Evolutionary conservation across 2,797 vertebrate species (phyloP), one percentile per base, ranked within the genome.

Genomic region (Liparis tanakae): DNA sequence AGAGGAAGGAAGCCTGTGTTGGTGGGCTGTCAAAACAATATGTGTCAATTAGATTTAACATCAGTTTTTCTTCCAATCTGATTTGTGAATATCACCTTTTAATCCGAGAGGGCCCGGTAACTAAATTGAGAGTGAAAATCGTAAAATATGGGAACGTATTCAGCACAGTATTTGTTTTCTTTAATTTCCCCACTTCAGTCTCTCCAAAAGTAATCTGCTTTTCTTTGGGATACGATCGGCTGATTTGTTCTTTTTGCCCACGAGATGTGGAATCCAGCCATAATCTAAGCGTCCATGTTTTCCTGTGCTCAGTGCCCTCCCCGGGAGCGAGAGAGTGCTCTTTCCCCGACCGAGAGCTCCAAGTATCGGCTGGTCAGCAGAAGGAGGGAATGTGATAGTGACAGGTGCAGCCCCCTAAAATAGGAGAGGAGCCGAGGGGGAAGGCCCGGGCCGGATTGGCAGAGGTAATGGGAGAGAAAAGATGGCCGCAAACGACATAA

Each of bases 361-460:
- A 87, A 93, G 76, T 93, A 94, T 95, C 89, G 91, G 93, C 93
- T 87, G 90, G 91, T 95, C 94, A 94, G 94, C 95, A 94, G 85
- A 85, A 86, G 79, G 75, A 89, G 90, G 93, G 90, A 95, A 95
- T 91, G 94, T 90, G 90, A 94, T 94, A 91, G 90, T 88, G 93
- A 94, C 95, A 95, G 95, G 93, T 95, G 95, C 94, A 90, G 83
- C 78, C 80, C 73, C 91, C 88, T 76, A 92, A 95, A 95, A 95
- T 95, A 95, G 92, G 81, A 89, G 67, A 43, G 79, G 81, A 79
- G 86, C 41, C 58, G 77, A 70, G 60, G 86, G 77, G 82, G 79
- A 70, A 82, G 85, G 77, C 68, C 66, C 79, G 48, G 65, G 74
- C 71, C 55, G 1, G 70, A 86, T 83, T 51, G 51, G 75, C 22